Base-by-base conservation (phyloP, 1,140 invertebrate species). In the Drosophila bipectinata region DNA sequence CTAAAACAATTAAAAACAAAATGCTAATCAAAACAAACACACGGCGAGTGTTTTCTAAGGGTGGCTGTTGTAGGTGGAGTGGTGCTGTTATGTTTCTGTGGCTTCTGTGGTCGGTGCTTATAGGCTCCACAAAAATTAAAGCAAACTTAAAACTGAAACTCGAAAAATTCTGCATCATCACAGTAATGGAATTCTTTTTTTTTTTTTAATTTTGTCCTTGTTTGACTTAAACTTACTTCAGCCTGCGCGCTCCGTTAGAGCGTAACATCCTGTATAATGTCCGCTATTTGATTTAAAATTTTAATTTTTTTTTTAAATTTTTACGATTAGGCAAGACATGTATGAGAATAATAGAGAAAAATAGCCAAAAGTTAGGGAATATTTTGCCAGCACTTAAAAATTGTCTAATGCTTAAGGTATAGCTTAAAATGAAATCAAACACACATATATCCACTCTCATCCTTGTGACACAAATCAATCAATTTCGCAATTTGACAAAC, bases 191-290 rank as follows among this genome's bases (percentile, higher is more conserved):
- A 26, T 53, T 12, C 28, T 15, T 8, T 59, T 28, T 41, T n/a
- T n/a, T 51, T 47, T 47, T 47, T 47, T 21, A 3, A 24, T 14
- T 30, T 12, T 57, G 45, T 83, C 74, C 64, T 75, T 62, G 77
- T 41, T 41, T 34, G 49, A 63, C 64, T 59, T 74, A 53, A 87
- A 91, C 90, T 91, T 91, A 91, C 90, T 90, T 91, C 84, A 84
- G 77, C 82, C 83, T 88, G 73, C 77, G 90, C 90, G 77, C 85
- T 90, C 87, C 79, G 90, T 91, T 91, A 91, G 90, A 91, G 90
- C 90, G 90, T 91, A 90, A 91, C 90, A 90, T 91, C 90, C 90
- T 91, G 90, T 80, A 91, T 91, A 72, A 91, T 91, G 83, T 91
- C 90, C 88, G 90, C 90, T 91, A 69, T 68, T 10, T 61, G 73